These are phyloP conservation scores for Bucco capensis DNA, from an alignment of 2,113 vertebrate species.

Conservation along the genomic window DNA sequence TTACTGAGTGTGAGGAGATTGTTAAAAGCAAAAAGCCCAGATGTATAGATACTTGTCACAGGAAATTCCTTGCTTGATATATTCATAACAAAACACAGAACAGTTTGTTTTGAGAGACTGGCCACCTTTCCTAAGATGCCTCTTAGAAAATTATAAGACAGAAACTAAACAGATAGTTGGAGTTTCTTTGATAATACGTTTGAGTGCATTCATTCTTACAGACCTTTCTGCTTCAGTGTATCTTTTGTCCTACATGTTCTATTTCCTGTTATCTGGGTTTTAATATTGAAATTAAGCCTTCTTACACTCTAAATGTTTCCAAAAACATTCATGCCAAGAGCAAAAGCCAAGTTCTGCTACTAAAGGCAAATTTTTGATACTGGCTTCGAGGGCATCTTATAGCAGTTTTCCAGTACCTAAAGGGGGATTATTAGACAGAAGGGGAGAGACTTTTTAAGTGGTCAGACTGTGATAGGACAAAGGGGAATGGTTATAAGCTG, in stretches of 20 bases:
- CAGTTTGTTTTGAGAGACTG: background rate
- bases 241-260: background rate
- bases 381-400: too few species aligned
- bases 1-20: background rate
- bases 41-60: background rate
- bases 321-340: background rate
- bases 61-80: background rate
- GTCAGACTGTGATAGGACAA: too few species aligned
- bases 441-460: too few species aligned
- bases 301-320: background rate
- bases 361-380: conserved; percentile 6
- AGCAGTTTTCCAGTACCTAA: too few species aligned
- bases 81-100: background rate
- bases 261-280: background rate
- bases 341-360: background rate
- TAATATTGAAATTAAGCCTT: background rate
- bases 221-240: background rate
- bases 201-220: background rate
- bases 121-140: background rate
- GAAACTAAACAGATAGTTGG: background rate
- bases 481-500: too few species aligned
- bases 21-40: background rate
- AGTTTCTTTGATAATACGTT: background rate
- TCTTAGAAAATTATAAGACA: background rate
- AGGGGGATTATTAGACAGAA: too few species aligned